A percentile compares a stretch with the other conserved stretches of the same genome.
Conservation (phyloP, 2,113 vertebrate species). For the Myodes glareolus region DNA sequence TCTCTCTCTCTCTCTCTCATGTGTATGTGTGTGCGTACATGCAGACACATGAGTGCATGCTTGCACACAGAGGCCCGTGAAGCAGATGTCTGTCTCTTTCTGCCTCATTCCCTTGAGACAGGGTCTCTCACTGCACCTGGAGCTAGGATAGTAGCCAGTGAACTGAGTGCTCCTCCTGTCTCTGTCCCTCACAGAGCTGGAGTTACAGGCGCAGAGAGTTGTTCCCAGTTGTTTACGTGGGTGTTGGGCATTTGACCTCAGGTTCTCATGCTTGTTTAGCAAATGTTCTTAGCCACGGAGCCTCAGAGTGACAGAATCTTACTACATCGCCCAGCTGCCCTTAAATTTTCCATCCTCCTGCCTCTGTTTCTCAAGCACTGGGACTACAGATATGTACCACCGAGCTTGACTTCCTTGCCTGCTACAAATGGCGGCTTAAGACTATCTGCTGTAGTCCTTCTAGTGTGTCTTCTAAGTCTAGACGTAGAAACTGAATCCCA, state of each 20-base stretch:
- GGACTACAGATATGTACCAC: too few relatives aligned
- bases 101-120: not conserved
- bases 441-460: not conserved
- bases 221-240: not conserved
- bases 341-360: not conserved
- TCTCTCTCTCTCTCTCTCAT: too few relatives aligned
- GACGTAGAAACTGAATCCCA: not conserved
- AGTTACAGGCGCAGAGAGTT: not conserved
- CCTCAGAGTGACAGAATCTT: not conserved
- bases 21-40: too few relatives aligned
- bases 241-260: not conserved
- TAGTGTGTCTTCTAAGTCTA: not conserved
- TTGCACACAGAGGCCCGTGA: not conserved
- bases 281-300: not conserved
- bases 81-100: not conserved
- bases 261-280: not conserved
- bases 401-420: not conserved
- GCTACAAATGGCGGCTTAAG: not conserved
- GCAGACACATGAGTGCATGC: not conserved
- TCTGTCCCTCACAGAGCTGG: not conserved
- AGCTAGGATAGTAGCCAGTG: not conserved
- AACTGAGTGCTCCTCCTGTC: not conserved
- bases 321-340: not conserved
- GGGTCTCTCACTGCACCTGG: not conserved
- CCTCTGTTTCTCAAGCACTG: not conserved